These are phyloP conservation scores for Stictonetta naevosa DNA, from an alignment of 2,113 vertebrate genomes.

Conservation along the genomic window DNA sequence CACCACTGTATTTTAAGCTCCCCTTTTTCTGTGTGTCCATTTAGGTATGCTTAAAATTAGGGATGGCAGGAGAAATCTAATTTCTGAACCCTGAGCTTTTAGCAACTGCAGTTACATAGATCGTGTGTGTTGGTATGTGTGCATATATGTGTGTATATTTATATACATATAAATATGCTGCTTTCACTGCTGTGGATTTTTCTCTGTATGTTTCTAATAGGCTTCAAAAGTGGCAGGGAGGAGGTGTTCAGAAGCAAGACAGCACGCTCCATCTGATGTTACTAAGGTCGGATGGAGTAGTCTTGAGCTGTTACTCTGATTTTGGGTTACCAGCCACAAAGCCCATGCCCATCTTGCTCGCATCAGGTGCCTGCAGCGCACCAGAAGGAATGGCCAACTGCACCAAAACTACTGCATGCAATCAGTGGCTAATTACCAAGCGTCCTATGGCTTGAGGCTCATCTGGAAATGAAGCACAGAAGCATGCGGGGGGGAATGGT, in stretches of 20 bases:
- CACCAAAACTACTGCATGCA: background rate
- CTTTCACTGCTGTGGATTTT: background rate
- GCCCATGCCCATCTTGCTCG: background rate
- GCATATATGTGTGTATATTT: background rate
- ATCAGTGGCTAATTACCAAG: background rate
- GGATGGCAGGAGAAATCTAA: background rate
- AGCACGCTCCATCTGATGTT: background rate
- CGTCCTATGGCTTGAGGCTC: background rate
- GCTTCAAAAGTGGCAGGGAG: background rate
- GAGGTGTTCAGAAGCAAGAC: background rate
- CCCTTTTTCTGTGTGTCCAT: background rate
- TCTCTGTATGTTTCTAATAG: background rate
- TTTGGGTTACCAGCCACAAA: accelerated
- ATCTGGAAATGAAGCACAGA: background rate
- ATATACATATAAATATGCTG: background rate
- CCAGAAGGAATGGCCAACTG: background rate
- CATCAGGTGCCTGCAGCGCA: background rate
- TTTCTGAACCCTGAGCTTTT: background rate
- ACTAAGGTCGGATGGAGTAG: too few species aligned
- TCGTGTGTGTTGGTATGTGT: background rate
- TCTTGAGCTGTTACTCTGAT: background rate
- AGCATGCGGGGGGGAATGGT: accelerated
- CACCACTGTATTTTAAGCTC: background rate
- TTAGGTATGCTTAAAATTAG: background rate
- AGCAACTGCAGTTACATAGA: accelerated